These are phyloP conservation scores for Leptoteleia sp. DNA, from an alignment of 1,140 invertebrate genomes.

Conservation along the genomic window DNA sequence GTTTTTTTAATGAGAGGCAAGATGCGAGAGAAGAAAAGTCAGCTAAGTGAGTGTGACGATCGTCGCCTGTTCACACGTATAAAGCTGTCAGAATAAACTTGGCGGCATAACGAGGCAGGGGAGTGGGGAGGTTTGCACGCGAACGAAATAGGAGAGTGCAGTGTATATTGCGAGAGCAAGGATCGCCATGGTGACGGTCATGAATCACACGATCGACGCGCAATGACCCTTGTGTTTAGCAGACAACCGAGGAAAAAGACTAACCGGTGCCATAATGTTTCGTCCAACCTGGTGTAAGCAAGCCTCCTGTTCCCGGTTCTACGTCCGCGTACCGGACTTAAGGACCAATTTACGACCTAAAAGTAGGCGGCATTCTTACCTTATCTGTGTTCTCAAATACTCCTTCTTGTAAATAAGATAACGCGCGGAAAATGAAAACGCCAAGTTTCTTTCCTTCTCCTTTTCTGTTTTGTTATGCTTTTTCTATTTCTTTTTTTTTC, in stretches of 20 bases:
- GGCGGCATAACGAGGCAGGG: slow-evolving; percentile 31
- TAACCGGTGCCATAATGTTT: slow-evolving; percentile 71
- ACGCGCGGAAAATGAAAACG: slow-evolving; percentile 23
- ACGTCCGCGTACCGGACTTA: slow-evolving; percentile 31
- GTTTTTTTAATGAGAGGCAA: slow-evolving; percentile 23
- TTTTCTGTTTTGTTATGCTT: too few relatives aligned
- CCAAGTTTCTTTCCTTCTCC: slow-evolving; percentile 11
- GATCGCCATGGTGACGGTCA: slow-evolving; percentile 69
- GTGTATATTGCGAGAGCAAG: slow-evolving; percentile 39
- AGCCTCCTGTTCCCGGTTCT: slow-evolving; percentile 36
- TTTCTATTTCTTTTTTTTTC: too few relatives aligned
- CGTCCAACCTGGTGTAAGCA: slow-evolving; percentile 38
- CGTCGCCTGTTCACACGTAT: slow-evolving; percentile 47
- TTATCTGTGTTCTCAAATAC: slow-evolving; percentile 43
- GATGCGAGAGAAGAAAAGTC: slow-evolving; percentile 22
- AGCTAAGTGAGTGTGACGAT: slow-evolving; percentile 22
- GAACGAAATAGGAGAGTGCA: slow-evolving; percentile 47
- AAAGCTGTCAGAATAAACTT: slow-evolving; percentile 56
- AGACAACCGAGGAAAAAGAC: slow-evolving; percentile 64
- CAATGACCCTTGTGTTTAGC: slow-evolving; percentile 69
- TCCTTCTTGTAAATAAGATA: slow-evolving; percentile 38
- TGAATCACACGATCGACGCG: slow-evolving; percentile 75
- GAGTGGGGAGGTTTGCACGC: slow-evolving; percentile 23
- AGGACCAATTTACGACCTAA: slow-evolving; percentile 33
- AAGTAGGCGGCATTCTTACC: slow-evolving; percentile 37